Conservation (phyloP, 2,113 vertebrate species). For the Sylvilagus bachmani region DNA sequence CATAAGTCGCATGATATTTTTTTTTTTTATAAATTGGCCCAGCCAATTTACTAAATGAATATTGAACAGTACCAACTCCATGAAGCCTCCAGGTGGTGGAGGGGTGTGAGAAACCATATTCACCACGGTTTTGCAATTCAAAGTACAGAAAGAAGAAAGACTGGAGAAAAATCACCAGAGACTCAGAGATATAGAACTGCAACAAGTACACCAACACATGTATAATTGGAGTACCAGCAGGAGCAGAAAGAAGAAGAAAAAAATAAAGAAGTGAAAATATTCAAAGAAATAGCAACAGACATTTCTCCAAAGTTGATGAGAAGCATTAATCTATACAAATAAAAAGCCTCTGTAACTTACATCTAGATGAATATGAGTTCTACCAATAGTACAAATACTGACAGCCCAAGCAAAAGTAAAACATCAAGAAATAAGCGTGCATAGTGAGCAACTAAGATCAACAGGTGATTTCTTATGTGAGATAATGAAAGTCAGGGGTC, state of each 20-base stretch:
- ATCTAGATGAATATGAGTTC: background rate
- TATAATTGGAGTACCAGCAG: background rate
- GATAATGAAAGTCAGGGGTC: background rate
- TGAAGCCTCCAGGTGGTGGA: no score
- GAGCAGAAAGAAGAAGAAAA: background rate
- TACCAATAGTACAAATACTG: background rate
- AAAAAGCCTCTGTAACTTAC: background rate
- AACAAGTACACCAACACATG: no score
- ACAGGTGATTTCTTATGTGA: background rate
- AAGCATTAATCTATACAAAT: no score
- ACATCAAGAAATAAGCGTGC: background rate
- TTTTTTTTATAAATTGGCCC: no score
- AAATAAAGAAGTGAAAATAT: no score
- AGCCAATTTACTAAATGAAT: background rate
- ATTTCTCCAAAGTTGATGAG: background rate
- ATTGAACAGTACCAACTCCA: background rate
- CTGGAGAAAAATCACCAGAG: background rate
- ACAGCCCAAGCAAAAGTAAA: background rate
- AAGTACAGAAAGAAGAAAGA: background rate
- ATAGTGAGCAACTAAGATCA: background rate
- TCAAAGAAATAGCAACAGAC: background rate
- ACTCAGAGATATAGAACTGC: background rate
- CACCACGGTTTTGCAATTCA: background rate
- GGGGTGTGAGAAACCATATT: no score
- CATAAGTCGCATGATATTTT: no score